Evolutionary conservation across 2,888 invertebrate genomes (phyloP).

Genomic region (Lydus trimaculatus): DNA sequence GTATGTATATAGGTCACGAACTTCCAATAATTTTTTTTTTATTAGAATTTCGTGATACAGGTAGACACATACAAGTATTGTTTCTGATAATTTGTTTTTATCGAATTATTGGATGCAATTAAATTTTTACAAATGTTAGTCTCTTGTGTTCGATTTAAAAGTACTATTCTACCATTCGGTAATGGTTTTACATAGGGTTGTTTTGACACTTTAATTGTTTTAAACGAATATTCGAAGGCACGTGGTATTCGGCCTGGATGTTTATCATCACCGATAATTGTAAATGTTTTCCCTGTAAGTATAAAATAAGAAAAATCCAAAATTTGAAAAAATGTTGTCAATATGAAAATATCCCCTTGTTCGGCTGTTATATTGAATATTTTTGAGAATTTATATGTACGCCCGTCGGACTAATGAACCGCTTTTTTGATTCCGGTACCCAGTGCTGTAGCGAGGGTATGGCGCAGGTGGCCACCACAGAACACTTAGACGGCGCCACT

Average conservation of each 20-base stretch:
- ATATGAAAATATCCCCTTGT: conserved; percentile 50
- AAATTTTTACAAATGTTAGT: conserved; percentile 46
- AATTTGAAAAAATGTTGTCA: no score
- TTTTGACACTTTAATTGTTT: conserved; percentile 47
- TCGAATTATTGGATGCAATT: conserved; percentile 29
- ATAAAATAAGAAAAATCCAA: no score
- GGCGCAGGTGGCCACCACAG: no score
- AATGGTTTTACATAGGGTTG: conserved; percentile 59
- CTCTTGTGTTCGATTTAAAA: conserved; percentile 58
- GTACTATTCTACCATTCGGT: conserved; percentile 52
- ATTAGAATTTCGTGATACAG: no score
- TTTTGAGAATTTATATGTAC: conserved; percentile 47
- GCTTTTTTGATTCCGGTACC: conserved; percentile 35
- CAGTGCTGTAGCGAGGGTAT: no score
- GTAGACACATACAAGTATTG: conserved; percentile 47
- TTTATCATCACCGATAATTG: conserved; percentile 62
- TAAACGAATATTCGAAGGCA: conserved; percentile 64
- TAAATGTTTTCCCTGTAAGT: conserved; percentile 57
- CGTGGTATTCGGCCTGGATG: conserved; percentile 71
- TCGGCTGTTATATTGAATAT: conserved; percentile 46
- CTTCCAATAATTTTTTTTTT: no score
- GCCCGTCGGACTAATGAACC: conserved; percentile 36
- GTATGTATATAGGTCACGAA: no score
- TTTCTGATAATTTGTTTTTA: conserved; percentile 36
- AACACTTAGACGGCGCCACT: no score